These are phyloP conservation scores for Chloroceryle amazona DNA, from an alignment of 2,797 vertebrate genomes.

Conservation along the genomic window DNA sequence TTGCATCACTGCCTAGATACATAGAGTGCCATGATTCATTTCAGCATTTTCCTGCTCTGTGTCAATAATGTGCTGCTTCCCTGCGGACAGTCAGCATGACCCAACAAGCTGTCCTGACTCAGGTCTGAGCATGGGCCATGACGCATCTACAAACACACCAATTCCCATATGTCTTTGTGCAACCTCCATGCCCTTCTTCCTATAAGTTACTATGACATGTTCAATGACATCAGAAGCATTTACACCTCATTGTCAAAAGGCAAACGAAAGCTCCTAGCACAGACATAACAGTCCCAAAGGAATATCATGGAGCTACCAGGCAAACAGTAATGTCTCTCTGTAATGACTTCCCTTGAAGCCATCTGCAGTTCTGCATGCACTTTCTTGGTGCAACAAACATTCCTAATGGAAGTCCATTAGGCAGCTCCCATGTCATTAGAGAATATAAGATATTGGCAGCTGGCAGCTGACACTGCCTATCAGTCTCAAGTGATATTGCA, in stretches of 20 bases:
- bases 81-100: fast-evolving
- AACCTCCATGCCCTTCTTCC: background rate
- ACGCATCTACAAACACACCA: background rate
- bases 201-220: background rate
- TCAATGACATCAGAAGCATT: background rate
- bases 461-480: background rate
- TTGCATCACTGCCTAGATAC: background rate
- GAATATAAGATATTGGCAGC: background rate
- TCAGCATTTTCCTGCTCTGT: background rate
- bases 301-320: background rate
- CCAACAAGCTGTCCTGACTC: background rate
- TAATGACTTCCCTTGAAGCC: background rate
- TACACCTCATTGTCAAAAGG: background rate
- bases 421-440: background rate
- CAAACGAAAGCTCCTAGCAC: background rate
- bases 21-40: background rate
- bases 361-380: background rate
- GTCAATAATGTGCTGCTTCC: background rate
- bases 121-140: background rate
- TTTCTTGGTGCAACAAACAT: background rate
- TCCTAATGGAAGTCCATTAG: slow-evolving; percentile 2
- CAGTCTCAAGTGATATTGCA: background rate
- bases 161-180: background rate
- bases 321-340: background rate
- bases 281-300: background rate